phyloP scores from a whole-genome alignment of 2,797 vertebrate species.

The Crenichthys baileyi region DNA sequence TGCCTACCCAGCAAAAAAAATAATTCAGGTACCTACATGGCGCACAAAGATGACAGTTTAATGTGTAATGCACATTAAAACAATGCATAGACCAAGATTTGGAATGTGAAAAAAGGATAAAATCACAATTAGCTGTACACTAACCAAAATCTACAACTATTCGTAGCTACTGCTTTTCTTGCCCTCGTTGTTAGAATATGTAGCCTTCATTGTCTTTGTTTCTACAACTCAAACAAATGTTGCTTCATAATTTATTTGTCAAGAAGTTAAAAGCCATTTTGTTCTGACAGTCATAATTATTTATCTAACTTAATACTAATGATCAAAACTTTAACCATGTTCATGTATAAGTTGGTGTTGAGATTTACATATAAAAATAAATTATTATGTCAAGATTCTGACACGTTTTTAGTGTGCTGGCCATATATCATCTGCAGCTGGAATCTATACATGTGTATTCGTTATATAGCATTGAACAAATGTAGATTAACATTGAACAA shows the following conservation, averaged over 20 bases:
- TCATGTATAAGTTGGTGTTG: neutral
- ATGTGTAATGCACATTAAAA: neutral
- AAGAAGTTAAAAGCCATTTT: neutral
- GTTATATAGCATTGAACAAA: constrained; percentile 37
- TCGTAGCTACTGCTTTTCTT: neutral
- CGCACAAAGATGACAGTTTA: neutral
- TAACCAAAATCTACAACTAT: neutral
- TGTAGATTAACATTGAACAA: constrained; percentile 53
- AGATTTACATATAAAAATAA: neutral
- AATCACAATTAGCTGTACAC: neutral
- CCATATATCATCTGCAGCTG: constrained; percentile 48
- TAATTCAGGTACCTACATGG: neutral
- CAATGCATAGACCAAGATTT: neutral
- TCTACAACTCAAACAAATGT: neutral
- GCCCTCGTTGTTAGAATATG: neutral
- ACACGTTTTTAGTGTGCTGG: constrained; percentile 37
- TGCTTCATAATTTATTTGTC: neutral
- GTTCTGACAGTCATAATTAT: neutral
- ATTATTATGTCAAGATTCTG: constrained; percentile 13
- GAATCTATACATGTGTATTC: constrained; percentile 32
- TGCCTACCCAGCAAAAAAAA: neutral
- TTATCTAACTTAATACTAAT: neutral
- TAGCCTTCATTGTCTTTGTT: neutral
- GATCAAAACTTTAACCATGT: neutral
- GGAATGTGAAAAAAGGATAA: neutral